Evolutionary conservation across 2,888 invertebrate genomes (phyloP).

Genomic region (Shargacucullia verbasci): DNA sequence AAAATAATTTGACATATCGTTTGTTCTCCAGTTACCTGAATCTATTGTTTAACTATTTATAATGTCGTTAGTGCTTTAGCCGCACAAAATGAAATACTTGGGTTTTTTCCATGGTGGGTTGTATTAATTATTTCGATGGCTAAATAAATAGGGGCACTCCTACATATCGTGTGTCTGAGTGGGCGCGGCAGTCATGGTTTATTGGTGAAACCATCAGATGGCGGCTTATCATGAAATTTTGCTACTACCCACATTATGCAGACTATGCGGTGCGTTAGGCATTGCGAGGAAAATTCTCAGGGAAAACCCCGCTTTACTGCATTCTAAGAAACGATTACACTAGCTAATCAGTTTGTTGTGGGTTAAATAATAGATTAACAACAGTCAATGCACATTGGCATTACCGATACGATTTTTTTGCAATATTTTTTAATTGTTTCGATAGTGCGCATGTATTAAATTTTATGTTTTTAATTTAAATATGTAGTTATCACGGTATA

Average conservation of each 20-base stretch:
- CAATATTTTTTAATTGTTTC: no score
- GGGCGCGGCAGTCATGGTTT: slow-evolving; percentile 32
- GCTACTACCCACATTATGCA: slow-evolving; percentile 15
- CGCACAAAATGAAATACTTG: slow-evolving; percentile 1
- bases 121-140: slow-evolving; percentile 48
- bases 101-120: slow-evolving; percentile 21
- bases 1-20: no score
- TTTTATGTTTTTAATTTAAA: no score
- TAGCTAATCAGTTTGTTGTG: not conserved
- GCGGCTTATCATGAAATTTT: slow-evolving; percentile 38
- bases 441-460: no score
- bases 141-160: slow-evolving; percentile 51
- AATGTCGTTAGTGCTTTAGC: not conserved
- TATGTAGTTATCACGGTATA: no score
- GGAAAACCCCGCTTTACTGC: slow-evolving; percentile 3
- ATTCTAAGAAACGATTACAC: slow-evolving; percentile 11
- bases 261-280: not conserved
- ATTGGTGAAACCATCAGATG: slow-evolving; percentile 29
- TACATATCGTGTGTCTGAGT: slow-evolving; percentile 30
- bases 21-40: no score
- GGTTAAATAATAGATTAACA: not conserved
- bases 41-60: no score
- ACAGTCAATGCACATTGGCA: no score
- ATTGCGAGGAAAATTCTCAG: not conserved
- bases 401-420: no score